Evolutionary conservation across 2,797 vertebrate genomes (phyloP).

Genomic region (Heterohyrax brucei): DNA sequence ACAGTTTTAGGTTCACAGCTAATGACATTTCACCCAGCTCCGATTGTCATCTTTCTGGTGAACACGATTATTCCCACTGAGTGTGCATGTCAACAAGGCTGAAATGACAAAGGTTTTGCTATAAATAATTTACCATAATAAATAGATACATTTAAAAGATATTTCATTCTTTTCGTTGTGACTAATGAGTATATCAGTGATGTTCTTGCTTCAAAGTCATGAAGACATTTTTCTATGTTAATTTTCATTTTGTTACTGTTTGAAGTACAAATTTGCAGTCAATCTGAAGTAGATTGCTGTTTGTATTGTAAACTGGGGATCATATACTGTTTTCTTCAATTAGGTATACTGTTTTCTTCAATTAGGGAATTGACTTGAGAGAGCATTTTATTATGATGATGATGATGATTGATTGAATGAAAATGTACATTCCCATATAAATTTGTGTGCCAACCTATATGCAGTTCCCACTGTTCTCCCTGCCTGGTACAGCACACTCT

Average conservation of each 20-base stretch:
- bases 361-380: background rate
- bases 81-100: no score
- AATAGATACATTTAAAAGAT: no score
- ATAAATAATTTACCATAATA: no score
- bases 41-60: background rate
- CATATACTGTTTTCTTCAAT: background rate
- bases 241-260: background rate
- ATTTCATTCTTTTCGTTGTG: no score
- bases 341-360: background rate
- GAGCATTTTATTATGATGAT: background rate
- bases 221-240: background rate
- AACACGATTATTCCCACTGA: no score
- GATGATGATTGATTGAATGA: no score
- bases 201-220: background rate
- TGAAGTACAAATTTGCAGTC: background rate
- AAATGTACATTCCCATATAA: no score
- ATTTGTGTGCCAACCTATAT: no score
- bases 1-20: background rate
- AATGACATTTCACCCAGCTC: background rate
- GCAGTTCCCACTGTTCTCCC: no score
- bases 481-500: no score
- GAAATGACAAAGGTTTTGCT: no score
- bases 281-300: conserved; percentile 6
- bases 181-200: background rate
- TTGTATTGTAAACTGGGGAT: background rate